Evolutionary conservation across 2,888 invertebrate species (phyloP).

Genomic region (Nomada flava): DNA sequence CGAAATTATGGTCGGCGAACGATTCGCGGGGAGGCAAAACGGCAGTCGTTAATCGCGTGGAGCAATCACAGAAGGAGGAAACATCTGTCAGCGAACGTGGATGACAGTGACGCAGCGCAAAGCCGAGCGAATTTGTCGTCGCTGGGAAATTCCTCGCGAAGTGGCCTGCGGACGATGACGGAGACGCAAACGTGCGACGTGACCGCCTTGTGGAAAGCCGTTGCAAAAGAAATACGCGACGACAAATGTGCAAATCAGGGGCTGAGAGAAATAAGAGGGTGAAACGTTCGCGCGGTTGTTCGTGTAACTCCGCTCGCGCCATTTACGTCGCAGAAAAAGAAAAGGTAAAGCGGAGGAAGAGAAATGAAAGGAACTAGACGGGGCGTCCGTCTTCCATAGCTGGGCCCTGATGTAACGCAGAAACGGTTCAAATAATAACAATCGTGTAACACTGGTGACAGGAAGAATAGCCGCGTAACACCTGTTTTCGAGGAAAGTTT

Average conservation of each 20-base stretch:
- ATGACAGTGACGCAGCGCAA: slow-evolving; percentile 36
- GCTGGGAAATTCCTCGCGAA: slow-evolving; percentile 26
- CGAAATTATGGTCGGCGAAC: neutral
- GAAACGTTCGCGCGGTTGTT: slow-evolving; percentile 26
- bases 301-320: slow-evolving; percentile 36
- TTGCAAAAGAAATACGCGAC: slow-evolving; percentile 48
- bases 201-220: neutral
- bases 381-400: slow-evolving; percentile 32
- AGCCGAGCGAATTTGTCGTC: slow-evolving; percentile 26
- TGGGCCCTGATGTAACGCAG: slow-evolving; percentile 38
- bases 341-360: slow-evolving; percentile 12
- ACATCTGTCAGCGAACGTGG: slow-evolving; percentile 14
- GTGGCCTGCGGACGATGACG: slow-evolving; percentile 14
- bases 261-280: neutral
- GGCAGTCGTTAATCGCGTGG: slow-evolving; percentile 10
- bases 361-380: slow-evolving; percentile 1
- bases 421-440: slow-evolving; percentile 60
- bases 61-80: slow-evolving; percentile 17
- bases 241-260: slow-evolving; percentile 38
- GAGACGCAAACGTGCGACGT: slow-evolving; percentile 16
- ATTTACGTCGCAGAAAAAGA: slow-evolving; percentile 49
- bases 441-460: slow-evolving; percentile 65
- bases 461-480: slow-evolving; percentile 63
- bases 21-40: neutral
- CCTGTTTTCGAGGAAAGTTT: slow-evolving; percentile 51